Conservation (phyloP, 2,888 invertebrate species). For the Panopea generosa region DNA sequence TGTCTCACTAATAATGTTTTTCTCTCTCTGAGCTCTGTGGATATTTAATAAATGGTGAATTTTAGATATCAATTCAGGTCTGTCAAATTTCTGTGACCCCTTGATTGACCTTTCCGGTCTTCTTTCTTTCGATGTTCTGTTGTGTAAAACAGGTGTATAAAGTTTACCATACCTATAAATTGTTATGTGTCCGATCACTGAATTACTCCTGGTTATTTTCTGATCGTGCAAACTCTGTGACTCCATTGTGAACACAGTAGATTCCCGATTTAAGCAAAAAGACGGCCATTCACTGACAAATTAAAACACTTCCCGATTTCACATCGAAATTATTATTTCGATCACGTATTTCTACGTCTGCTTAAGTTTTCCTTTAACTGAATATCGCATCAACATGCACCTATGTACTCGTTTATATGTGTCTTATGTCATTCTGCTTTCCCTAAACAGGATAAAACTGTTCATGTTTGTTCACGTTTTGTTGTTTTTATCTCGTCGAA, state of each 20-base stretch:
- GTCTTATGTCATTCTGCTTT: too few relatives aligned
- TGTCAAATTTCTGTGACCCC: slow-evolving; percentile 31
- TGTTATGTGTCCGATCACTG: slow-evolving; percentile 40
- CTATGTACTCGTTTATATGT: too few relatives aligned
- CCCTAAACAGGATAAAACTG: background rate
- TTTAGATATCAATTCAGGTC: slow-evolving; percentile 57
- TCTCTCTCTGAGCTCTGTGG: slow-evolving; percentile 35
- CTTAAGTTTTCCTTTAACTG: too few relatives aligned
- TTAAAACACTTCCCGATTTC: too few relatives aligned
- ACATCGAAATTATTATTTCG: too few relatives aligned
- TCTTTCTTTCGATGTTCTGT: background rate
- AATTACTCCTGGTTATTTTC: background rate
- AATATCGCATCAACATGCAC: too few relatives aligned
- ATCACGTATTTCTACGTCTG: too few relatives aligned
- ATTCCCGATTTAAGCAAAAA: too few relatives aligned
- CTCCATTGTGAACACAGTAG: too few relatives aligned
- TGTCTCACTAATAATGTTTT: slow-evolving; percentile 4
- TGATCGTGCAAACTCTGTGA: background rate
- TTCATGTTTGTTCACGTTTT: slow-evolving; percentile 39
- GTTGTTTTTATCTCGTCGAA: background rate
- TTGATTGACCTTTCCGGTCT: slow-evolving; percentile 11
- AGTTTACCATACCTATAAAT: slow-evolving; percentile 40
- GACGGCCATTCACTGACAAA: too few relatives aligned
- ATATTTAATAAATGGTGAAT: slow-evolving; percentile 50
- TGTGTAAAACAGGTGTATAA: slow-evolving; percentile 32